Evolutionary conservation across 2,797 vertebrate species (phyloP).

Genomic region (Chaetophractus vellerosus): DNA sequence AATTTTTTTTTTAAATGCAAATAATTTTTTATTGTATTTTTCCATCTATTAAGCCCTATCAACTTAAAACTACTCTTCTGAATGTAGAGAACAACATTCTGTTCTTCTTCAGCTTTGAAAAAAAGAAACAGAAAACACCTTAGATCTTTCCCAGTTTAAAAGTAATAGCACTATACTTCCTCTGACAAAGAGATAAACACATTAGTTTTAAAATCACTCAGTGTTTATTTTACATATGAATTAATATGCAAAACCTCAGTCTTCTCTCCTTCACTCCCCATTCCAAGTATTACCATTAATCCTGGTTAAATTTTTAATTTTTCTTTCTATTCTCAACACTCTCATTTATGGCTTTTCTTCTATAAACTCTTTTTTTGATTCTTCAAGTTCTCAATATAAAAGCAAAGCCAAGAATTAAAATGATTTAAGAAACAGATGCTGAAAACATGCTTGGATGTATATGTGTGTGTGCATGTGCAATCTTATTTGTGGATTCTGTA

Average conservation of each 20-base stretch:
- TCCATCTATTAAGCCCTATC: neutral
- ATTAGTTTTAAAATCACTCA: neutral
- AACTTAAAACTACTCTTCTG: slow-evolving; percentile 44
- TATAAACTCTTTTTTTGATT: neutral
- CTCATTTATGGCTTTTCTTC: neutral
- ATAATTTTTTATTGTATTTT: slow-evolving; percentile 15
- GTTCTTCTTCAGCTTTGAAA: neutral
- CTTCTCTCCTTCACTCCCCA: neutral
- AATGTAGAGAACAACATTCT: neutral
- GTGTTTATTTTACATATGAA: neutral
- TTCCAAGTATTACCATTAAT: neutral
- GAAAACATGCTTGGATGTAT: too few relatives aligned
- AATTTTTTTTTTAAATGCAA: too few relatives aligned
- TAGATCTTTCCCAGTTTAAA: neutral
- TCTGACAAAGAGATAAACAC: neutral
- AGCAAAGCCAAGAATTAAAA: neutral
- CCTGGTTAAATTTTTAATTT: neutral
- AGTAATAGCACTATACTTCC: neutral
- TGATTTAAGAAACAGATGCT: neutral
- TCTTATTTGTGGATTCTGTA: too few relatives aligned
- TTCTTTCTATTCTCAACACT: neutral
- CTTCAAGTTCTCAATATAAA: neutral
- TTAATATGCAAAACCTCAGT: neutral
- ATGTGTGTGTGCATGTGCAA: too few relatives aligned
- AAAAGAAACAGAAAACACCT: neutral